Percentiles rank a stretch among this genome's conserved stretches.
These are phyloP conservation scores for Pyrrhura leucotis DNA, from an alignment of 2,797 vertebrate genomes.

Conservation along the genomic window DNA sequence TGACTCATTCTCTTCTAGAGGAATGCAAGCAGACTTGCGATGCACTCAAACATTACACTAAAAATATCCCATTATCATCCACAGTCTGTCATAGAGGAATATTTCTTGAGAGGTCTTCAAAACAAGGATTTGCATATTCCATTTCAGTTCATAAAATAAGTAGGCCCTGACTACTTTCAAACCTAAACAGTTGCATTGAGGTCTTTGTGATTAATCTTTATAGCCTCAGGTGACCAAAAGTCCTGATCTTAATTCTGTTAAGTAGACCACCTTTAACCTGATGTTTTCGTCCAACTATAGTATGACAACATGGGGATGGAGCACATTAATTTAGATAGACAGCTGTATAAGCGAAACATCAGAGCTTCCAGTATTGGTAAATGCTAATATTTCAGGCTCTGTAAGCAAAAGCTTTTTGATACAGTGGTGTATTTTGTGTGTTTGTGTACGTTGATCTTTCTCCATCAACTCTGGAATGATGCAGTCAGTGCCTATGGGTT, in stretches of 20 bases:
- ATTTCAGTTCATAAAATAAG: neutral
- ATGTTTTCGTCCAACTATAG: neutral
- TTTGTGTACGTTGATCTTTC: neutral
- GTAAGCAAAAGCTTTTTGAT: neutral
- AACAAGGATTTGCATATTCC: neutral
- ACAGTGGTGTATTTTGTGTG: accelerated
- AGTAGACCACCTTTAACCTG: neutral
- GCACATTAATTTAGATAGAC: neutral
- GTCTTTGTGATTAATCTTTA: neutral
- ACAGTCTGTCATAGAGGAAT: neutral
- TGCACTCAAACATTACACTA: constrained; percentile 12
- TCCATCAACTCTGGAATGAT: neutral
- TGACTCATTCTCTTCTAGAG: constrained; percentile 22
- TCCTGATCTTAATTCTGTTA: neutral
- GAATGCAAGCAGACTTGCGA: neutral
- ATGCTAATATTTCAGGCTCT: neutral
- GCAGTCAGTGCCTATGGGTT: accelerated
- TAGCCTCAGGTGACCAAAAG: neutral
- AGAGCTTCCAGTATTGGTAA: neutral
- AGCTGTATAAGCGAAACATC: neutral
- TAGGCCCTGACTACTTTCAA: neutral
- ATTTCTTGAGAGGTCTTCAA: constrained; percentile 25
- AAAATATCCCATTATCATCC: constrained; percentile 19
- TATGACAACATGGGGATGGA: neutral
- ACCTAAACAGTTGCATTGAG: neutral